These are phyloP conservation scores for Yponomeuta cagnagella DNA, from an alignment of 2,888 invertebrate genomes.

Conservation along the genomic window DNA sequence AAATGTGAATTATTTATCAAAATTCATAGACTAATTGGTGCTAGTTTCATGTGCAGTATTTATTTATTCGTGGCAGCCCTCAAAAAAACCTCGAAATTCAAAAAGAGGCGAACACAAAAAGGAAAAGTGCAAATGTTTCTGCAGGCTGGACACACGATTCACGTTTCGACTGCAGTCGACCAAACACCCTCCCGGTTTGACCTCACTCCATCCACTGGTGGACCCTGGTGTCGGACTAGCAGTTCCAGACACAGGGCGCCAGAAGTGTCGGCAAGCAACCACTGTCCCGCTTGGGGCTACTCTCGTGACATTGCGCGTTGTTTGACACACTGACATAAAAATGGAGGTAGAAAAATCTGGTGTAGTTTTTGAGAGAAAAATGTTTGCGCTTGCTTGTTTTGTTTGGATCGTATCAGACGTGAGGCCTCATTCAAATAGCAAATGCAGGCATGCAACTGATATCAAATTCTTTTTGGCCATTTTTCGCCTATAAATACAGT, in stretches of 20 bases:
- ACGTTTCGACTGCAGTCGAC: neutral
- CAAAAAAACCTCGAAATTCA: neutral
- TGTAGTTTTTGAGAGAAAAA: neutral
- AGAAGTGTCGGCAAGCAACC: neutral
- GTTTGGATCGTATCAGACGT: neutral
- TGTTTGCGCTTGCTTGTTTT: neutral
- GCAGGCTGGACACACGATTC: neutral
- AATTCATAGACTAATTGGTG: too few relatives aligned
- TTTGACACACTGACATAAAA: neutral
- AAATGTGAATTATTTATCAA: too few relatives aligned
- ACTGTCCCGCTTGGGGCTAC: neutral
- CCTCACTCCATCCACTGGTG: neutral
- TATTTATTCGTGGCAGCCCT: too few relatives aligned
- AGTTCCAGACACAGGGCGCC: neutral
- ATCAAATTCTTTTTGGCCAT: too few relatives aligned
- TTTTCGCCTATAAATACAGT: too few relatives aligned
- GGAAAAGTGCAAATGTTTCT: neutral
- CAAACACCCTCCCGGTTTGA: neutral
- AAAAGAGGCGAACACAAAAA: neutral
- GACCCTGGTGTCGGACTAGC: neutral
- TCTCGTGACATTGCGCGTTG: neutral
- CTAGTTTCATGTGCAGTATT: too few relatives aligned
- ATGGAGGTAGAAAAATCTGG: neutral
- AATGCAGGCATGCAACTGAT: too few relatives aligned
- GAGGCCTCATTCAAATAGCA: too few relatives aligned